phyloP scores from a whole-genome alignment of 1,140 invertebrate genomes.

The Adoxophyes honmai region DNA sequence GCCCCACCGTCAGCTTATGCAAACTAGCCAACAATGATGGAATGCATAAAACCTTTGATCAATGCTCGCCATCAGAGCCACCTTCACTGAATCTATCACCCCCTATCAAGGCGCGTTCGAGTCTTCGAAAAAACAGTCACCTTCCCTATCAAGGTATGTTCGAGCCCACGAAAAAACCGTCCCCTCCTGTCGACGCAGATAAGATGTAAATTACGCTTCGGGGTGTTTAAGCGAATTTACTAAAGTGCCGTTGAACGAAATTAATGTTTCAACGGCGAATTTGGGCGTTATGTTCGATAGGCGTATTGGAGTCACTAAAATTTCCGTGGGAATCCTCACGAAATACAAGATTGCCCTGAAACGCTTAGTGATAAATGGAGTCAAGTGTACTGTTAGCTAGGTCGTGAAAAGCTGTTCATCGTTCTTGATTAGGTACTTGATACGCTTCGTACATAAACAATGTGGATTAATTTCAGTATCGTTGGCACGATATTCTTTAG shows the following conservation, averaged over 20 bases:
- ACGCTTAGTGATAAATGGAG: too few species aligned
- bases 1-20: not conserved
- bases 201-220: slow-evolving; percentile 48
- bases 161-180: slow-evolving; percentile 33
- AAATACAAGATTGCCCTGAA: too few species aligned
- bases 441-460: too few species aligned
- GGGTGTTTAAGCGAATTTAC: slow-evolving; percentile 45
- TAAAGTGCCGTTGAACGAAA: slow-evolving; percentile 43
- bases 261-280: slow-evolving; percentile 38
- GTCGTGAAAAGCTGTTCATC: too few species aligned
- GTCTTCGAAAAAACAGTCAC: slow-evolving; percentile 10
- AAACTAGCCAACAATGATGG: slow-evolving; percentile 9
- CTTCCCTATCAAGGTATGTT: slow-evolving; percentile 13
- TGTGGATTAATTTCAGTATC: too few species aligned
- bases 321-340: too few species aligned
- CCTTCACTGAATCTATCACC: slow-evolving; percentile 31
- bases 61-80: slow-evolving; percentile 25
- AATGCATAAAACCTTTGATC: slow-evolving; percentile 26
- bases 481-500: too few species aligned
- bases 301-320: not conserved
- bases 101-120: slow-evolving; percentile 18
- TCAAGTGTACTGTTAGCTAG: too few species aligned
- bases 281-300: slow-evolving; percentile 17
- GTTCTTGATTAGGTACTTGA: too few species aligned
- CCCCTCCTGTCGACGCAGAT: slow-evolving; percentile 42